Evolutionary conservation across 2,113 vertebrate genomes (phyloP), one percentile per base, ranked within the genome.

Genomic region (Poeciliopsis retropinna): DNA sequence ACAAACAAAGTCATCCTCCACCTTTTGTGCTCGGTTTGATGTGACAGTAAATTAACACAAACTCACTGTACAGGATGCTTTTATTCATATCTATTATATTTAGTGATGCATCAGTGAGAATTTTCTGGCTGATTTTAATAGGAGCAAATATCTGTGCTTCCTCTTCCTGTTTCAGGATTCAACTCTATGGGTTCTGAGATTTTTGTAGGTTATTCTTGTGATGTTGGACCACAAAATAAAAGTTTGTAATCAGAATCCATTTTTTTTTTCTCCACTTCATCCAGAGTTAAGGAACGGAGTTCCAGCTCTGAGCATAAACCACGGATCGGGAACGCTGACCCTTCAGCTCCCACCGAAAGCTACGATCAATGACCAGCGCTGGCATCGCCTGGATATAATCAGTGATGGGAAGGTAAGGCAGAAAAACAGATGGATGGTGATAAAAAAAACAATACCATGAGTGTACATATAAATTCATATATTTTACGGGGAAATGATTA

Each of bases 301-400:
- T 75, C 96, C 96, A 0, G 86, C 82, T 0, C 92, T 97, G 89
- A 96, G 94, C 0, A 30, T 97, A n/a, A 96, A 93, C 67, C 95
- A 96, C 51, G 94, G 96, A 63, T 96, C 95, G 5, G 95, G 95
- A 68, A 92, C 94, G 0, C 87, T 97, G 74, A 94, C 93, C 28
- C 91, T 97, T 76, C 94, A 95, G 88, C 91, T 97, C 14, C 91
- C 93, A 0, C 71, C 60, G 0, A 88, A 84, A 70, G 82, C 94
- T 83, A 90, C 93, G 25, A 89, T 95, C 73, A 94, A 93, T 17
- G 95, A 97, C 92, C 95, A 91, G 0, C 95, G 87, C 71, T 97
- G 96, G 96, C 96, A 97, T 85, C 95, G 93, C 11, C 92, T 97
- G 12, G 94, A 96, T 82, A 91, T 97, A 85, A 83, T 91, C 86